Evolutionary conservation across 2,113 vertebrate species (phyloP).

Genomic region (Rhynchomys soricoides): DNA sequence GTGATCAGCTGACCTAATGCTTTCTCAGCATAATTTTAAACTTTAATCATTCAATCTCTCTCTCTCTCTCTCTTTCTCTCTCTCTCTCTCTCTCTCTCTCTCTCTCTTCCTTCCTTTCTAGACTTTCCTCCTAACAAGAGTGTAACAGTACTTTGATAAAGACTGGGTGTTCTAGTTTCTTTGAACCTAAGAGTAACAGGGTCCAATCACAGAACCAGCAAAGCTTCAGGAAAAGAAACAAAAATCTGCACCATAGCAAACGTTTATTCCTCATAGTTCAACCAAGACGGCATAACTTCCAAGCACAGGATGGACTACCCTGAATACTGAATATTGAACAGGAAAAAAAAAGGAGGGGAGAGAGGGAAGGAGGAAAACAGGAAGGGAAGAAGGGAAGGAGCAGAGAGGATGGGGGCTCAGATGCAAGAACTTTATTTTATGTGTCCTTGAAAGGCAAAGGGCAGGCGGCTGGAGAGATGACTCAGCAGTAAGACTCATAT

Average conservation of each 20-base stretch:
- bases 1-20: background rate
- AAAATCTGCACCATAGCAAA: background rate
- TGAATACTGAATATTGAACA: background rate
- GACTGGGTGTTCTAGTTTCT: background rate
- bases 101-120: background rate
- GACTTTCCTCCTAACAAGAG: background rate
- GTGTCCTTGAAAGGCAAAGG: conserved; percentile 5
- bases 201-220: background rate
- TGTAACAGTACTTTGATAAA: background rate
- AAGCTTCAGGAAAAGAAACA: background rate
- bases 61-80: too few relatives aligned
- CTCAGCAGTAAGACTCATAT: background rate
- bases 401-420: background rate
- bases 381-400: background rate
- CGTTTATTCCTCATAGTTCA: background rate
- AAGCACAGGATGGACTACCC: background rate
- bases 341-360: background rate
- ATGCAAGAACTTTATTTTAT: background rate
- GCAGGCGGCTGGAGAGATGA: background rate
- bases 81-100: too few relatives aligned
- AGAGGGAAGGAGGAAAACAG: background rate
- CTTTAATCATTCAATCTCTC: too few relatives aligned
- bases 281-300: background rate
- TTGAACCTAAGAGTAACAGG: background rate
- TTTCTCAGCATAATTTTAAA: background rate